These are phyloP conservation scores for Coranthus polyacanthus DNA, from an alignment of 2,797 vertebrate species.

Conservation along the genomic window DNA sequence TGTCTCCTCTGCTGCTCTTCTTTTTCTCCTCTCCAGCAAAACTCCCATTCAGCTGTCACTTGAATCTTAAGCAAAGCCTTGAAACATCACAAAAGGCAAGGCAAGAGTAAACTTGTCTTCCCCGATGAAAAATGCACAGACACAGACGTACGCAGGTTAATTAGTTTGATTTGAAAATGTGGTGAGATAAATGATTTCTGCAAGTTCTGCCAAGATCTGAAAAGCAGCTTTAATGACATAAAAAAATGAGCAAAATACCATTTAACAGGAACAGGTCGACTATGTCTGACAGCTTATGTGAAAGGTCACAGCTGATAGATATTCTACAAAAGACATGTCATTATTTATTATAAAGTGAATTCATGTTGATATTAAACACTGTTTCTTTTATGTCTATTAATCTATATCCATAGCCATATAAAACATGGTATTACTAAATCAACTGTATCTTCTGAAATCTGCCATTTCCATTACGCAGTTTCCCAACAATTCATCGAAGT, in stretches of 20 bases:
- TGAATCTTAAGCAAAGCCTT: constrained; percentile 28
- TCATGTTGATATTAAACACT: background rate
- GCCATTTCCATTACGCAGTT: constrained; percentile 5
- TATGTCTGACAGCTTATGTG: constrained; percentile 9
- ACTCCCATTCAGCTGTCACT: constrained; percentile 27
- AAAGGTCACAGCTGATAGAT: background rate
- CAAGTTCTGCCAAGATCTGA: constrained; percentile 23
- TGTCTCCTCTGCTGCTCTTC: constrained; percentile 18
- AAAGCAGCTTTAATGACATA: constrained; percentile 13
- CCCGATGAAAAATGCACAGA: constrained; percentile 10
- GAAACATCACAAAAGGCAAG: constrained; percentile 30
- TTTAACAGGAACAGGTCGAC: constrained; percentile 1
- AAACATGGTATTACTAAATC: constrained; percentile 15
- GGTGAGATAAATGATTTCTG: constrained; percentile 16
- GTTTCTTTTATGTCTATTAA: background rate
- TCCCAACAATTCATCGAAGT: constrained; percentile 5
- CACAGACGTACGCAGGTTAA: constrained; percentile 40
- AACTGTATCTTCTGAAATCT: constrained; percentile 9
- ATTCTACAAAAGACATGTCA: constrained; percentile 1
- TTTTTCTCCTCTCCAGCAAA: constrained; percentile 26
- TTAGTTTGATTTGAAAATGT: constrained; percentile 50
- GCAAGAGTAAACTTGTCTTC: constrained; percentile 23
- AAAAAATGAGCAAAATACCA: constrained; percentile 27
- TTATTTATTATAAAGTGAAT: background rate
- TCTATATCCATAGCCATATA: background rate